Percentiles rank a stretch among this genome's conserved stretches.
phyloP scores from a whole-genome alignment of 92 coral and sea anemone genomes.

The Phymanthus crucifer region DNA sequence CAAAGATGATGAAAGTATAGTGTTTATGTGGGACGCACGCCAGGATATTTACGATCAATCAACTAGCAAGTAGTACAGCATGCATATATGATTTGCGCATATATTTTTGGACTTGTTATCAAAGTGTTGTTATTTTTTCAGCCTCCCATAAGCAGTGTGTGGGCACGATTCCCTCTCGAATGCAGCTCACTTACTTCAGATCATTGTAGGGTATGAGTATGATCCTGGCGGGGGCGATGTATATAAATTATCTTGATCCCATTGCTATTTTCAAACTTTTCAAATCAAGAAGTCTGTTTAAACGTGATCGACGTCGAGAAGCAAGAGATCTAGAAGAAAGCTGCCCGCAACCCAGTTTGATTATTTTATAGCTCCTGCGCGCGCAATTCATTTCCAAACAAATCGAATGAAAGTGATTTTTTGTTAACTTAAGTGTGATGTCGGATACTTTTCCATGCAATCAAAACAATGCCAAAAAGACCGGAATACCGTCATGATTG shows the following conservation, averaged over 20 bases:
- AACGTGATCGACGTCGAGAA: neutral
- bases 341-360: neutral
- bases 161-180: neutral
- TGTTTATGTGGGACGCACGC: no score
- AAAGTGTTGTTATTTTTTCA: neutral
- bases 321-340: neutral
- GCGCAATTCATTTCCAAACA: constrained; percentile 14
- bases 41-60: no score
- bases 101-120: no score
- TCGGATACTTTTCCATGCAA: constrained; percentile 18
- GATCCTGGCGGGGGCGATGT: constrained; percentile 26
- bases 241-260: neutral
- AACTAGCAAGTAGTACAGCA: no score
- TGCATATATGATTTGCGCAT: no score
- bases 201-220: constrained; percentile 13
- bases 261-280: constrained; percentile 19
- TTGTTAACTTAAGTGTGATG: constrained; percentile 26
- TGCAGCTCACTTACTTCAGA: constrained; percentile 11
- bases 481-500: constrained; percentile 18
- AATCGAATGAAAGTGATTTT: neutral
- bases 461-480: constrained; percentile 12
- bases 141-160: neutral
- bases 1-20: no score
- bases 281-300: constrained; percentile 7
- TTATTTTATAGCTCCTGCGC: constrained; percentile 8